Base-by-base conservation (phyloP, 2,113 vertebrate genomes). In the Lasiurus cinereus region DNA sequence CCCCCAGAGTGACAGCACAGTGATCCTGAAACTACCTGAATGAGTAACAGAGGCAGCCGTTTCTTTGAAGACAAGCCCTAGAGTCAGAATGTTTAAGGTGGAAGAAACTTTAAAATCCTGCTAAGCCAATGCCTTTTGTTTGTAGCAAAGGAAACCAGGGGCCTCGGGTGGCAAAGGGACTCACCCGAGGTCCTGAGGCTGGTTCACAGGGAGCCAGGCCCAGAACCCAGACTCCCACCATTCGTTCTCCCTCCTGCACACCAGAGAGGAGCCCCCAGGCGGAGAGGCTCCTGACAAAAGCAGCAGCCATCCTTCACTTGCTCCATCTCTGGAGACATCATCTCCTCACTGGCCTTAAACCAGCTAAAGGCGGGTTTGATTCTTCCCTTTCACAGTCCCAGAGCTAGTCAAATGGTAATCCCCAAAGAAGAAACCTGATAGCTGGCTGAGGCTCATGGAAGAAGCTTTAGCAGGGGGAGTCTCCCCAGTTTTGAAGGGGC, bases 21-120 rank as follows among this genome's bases (percentile, higher is more conserved):
- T 92, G 92, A 97, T 96, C 96, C 80, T 82, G 96, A 97, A 97
- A 97, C 97, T 96, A 59, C 8, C 88, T 1, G 15, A 70, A 92
- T 97, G 96, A 94, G 73, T 93, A 90, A 85, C 21, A 29, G 21
- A 84, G 56, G 72, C 54, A 50, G 62, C 83, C 87, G 79, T 96
- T 97, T 96, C 96, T 97, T 88, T 96, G 93, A 96, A 95, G 70
- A 54, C 88, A 93, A 88, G 27, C 21, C 24, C 59, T 39, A 76
- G 64, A 94, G 85, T 82, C 27, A 93, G 97, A 96, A 90, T 33
- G 22, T 84, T 82, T 48, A 77, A 73, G 54, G 82, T 64, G 46
- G 72, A 88, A 91, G 87, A 93, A 90, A 96, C 82, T 48, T 96
- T 31, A 92, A 77, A 95, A 88, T 90, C 84, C 88, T 94, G 80